Conservation (phyloP, 2,888 invertebrate species). For the Rhabditophanes sp. region DNA sequence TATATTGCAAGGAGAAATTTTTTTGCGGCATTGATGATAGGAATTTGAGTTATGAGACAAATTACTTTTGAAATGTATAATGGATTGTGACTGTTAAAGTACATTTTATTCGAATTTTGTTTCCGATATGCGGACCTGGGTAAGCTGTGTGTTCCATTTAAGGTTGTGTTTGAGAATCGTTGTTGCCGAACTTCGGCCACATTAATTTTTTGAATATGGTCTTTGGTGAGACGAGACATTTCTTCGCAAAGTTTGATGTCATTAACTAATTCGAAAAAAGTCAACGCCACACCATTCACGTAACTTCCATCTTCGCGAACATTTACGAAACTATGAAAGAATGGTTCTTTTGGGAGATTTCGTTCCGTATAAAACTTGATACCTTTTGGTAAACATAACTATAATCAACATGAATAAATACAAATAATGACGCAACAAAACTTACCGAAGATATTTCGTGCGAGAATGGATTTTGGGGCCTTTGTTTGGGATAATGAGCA, state of each 20-base stretch:
- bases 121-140: too few species aligned
- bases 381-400: slow-evolving; percentile 87
- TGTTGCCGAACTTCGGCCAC: slow-evolving; percentile 2
- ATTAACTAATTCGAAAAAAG: slow-evolving; percentile 66
- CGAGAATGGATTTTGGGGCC: slow-evolving; percentile 50
- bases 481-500: slow-evolving; percentile 81
- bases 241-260: slow-evolving; percentile 80
- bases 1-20: slow-evolving; percentile 55
- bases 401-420: slow-evolving; percentile 12
- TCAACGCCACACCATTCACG: slow-evolving; percentile 78
- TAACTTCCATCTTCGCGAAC: slow-evolving; percentile 88
- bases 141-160: too few species aligned
- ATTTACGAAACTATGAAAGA: slow-evolving; percentile 85
- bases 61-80: slow-evolving; percentile 84
- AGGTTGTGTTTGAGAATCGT: slow-evolving; percentile 1
- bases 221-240: slow-evolving; percentile 79
- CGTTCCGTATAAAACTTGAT: slow-evolving; percentile 84
- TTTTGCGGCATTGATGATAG: slow-evolving; percentile 66
- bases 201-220: slow-evolving; percentile 44
- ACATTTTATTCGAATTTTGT: too few species aligned
- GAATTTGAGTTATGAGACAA: slow-evolving; percentile 73
- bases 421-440: not conserved
- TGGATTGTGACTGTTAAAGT: slow-evolving; percentile 82
- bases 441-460: slow-evolving; percentile 84
- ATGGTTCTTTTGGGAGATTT: slow-evolving; percentile 51